These are phyloP conservation scores for Conus betulinus DNA, from an alignment of 1,140 invertebrate species.

Conservation along the genomic window DNA sequence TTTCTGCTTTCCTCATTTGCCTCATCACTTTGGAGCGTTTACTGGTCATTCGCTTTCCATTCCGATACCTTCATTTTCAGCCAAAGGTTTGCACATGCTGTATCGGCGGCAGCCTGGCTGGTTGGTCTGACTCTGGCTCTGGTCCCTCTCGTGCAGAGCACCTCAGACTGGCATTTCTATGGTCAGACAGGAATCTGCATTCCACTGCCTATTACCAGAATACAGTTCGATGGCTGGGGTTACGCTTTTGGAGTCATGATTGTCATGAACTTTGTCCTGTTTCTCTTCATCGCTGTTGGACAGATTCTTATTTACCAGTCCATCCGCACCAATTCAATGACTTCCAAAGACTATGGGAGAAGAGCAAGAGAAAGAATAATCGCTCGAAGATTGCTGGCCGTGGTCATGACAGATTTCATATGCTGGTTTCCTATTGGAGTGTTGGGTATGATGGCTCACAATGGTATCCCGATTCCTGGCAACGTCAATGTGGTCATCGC, in stretches of 20 bases:
- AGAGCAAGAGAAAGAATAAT: conserved; percentile 26
- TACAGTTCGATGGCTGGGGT: not conserved
- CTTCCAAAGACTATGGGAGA: not conserved
- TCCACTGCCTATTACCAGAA: conserved; percentile 17
- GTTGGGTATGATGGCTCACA: conserved; percentile 29
- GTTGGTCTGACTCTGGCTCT: not conserved
- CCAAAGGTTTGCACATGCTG: not conserved
- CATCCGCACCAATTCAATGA: conserved; percentile 21
- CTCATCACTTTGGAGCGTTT: conserved; percentile 53
- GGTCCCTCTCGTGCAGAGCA: conserved; percentile 24
- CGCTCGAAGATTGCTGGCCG: conserved; percentile 25
- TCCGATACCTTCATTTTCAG: conserved; percentile 12
- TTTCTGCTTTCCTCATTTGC: conserved; percentile 31
- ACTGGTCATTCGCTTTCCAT: conserved; percentile 30
- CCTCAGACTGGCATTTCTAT: conserved; percentile 20
- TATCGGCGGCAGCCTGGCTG: not conserved
- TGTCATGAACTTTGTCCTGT: conserved; percentile 48
- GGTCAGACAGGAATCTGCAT: conserved; percentile 27
- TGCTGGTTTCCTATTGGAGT: conserved; percentile 47
- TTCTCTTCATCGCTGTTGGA: conserved; percentile 47
- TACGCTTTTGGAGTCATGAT: conserved; percentile 43
- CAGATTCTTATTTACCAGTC: conserved; percentile 49
- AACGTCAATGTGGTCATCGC: conserved; percentile 26
- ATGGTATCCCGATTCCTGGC: conserved; percentile 23
- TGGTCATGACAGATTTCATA: conserved; percentile 39